Percentiles rank a stretch among this genome's conserved stretches.
phyloP scores from a whole-genome alignment of 1,140 invertebrate genomes.

The Colletes gigas region DNA sequence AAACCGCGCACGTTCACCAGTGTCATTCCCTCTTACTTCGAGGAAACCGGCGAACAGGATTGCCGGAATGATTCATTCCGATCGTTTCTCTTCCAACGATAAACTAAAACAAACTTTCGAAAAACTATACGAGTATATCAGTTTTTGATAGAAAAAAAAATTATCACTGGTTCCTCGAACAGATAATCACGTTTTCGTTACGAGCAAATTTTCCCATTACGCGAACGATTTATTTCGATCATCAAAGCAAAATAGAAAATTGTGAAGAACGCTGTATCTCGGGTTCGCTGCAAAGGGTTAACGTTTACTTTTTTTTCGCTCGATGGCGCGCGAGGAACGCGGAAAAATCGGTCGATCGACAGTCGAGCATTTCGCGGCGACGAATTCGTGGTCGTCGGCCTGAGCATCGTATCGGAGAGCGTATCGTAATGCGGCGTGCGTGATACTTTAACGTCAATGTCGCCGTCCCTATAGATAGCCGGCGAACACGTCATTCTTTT shows the following conservation, averaged over 20 bases:
- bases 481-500: constrained; percentile 79
- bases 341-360: neutral
- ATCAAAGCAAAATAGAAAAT: no score
- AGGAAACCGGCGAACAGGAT: neutral
- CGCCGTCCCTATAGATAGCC: constrained; percentile 75
- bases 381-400: constrained; percentile 27
- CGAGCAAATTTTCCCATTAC: no score
- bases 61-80: neutral
- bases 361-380: neutral
- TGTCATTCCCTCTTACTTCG: neutral
- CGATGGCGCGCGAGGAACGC: neutral
- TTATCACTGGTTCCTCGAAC: no score
- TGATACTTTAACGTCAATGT: constrained; percentile 66
- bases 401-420: neutral
- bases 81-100: no score
- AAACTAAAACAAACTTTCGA: no score
- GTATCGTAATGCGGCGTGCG: constrained; percentile 42
- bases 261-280: no score
- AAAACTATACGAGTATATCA: no score
- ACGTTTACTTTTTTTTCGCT: neutral
- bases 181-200: no score
- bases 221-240: no score
- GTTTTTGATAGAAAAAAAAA: no score
- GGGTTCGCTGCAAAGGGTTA: no score
- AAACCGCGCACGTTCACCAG: neutral